These are phyloP conservation scores for Yponomeuta evonymella DNA, from an alignment of 2,888 invertebrate species.

Conservation along the genomic window DNA sequence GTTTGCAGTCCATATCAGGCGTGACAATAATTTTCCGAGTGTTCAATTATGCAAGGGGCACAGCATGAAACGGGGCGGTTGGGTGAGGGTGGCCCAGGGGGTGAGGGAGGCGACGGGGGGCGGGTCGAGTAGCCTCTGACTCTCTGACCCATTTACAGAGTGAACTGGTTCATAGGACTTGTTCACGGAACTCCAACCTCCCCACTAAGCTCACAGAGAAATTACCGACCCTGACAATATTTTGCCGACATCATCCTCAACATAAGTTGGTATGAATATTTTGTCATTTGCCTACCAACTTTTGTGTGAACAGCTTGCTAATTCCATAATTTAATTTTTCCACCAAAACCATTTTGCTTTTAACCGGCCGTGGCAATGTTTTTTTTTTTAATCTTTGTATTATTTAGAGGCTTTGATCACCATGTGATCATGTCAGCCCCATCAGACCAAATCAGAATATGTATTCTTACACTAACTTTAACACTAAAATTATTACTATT, in stretches of 20 bases:
- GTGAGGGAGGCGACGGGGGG: conserved; percentile 30
- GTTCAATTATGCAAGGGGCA: conserved; percentile 71
- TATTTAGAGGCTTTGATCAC: too few species aligned
- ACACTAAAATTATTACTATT: too few species aligned
- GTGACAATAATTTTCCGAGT: conserved; percentile 69
- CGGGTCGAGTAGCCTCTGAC: conserved; percentile 55
- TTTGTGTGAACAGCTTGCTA: too few species aligned
- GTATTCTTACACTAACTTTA: too few species aligned
- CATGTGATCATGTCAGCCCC: too few species aligned
- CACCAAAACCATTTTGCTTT: too few species aligned
- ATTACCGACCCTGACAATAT: conserved; percentile 31
- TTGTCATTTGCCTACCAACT: too few species aligned
- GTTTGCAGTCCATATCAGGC: conserved; percentile 38
- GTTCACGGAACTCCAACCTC: conserved; percentile 11
- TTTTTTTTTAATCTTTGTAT: too few species aligned
- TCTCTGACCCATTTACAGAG: conserved; percentile 64
- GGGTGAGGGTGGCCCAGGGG: conserved; percentile 31
- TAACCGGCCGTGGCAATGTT: too few species aligned
- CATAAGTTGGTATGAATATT: too few species aligned
- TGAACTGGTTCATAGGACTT: conserved; percentile 46
- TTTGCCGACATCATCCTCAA: conserved; percentile 25
- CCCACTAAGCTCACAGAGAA: conserved; percentile 15
- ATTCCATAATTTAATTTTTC: too few species aligned
- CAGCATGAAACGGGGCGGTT: conserved; percentile 41
- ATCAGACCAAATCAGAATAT: too few species aligned